Evolutionary conservation across 2,113 vertebrate genomes (phyloP), one percentile per base, ranked within the genome.

Genomic region (Bufo bufo): DNA sequence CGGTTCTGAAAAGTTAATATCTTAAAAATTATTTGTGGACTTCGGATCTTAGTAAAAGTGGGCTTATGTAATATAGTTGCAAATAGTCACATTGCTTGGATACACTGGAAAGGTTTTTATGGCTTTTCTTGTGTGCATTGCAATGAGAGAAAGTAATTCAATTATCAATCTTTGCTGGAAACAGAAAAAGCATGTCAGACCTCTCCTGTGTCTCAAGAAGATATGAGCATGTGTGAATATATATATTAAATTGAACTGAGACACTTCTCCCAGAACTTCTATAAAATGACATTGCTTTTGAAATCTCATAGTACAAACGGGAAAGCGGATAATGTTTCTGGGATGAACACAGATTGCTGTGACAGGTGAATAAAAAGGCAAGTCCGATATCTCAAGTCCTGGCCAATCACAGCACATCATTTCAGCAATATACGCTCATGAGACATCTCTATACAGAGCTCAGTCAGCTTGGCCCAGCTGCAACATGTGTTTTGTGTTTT

Each of bases 391-490:
- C n/a, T 12, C 49, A 23, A 43, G 49, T 45, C 45, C 17, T 7
- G 63, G 56, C 61, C 85, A 80, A 80, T 87, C 77, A 56, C 54
- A 59, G 13, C 65, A 20, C 83, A 75, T 56, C 52, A 74, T 85
- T 52, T 85, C 69, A 56, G 56, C 50, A 63, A 43, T 47, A 47
- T 80, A n/a, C 54, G 61, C 23, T 63, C 77, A 80, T 52, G 59
- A 87, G 85, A 66, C 77, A 87, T 87, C 85, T 49, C 74, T 79
- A 69, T 80, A 78, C 61, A 11, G 85, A 75, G 50, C 61, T 86
- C 85, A 80, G 75, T 87, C 85, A 79, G 61, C 75, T 87, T 50
- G 50, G 61, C 75, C 50, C 75, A 86, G 85, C 85, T 80, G 85
- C 77, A 69, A 69, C 85, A 87, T 87, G 63, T 87, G 75, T 69